A percentile compares a stretch with the other conserved stretches of the same genome.
Evolutionary conservation across 2,113 vertebrate genomes (phyloP).

Genomic region (Barnardius zonarius): DNA sequence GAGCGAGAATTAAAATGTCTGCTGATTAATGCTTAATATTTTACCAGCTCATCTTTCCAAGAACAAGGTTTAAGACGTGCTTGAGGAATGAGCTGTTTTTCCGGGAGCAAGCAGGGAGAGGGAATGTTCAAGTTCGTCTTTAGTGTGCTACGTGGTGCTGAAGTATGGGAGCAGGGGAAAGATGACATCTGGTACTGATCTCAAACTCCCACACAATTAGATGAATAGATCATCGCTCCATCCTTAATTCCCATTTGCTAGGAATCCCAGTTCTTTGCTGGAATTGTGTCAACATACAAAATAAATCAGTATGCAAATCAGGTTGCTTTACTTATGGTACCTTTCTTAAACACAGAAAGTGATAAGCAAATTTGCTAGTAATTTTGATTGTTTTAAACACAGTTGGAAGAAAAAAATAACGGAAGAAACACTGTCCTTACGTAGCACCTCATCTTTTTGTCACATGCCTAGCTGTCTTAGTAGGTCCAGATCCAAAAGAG

Average conservation of each 20-base stretch:
- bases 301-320: neutral
- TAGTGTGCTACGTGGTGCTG: neutral
- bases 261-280: slow-evolving; percentile 18
- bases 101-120: neutral
- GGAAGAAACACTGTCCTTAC: neutral
- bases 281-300: neutral
- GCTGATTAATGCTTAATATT: neutral
- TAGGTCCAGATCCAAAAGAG: neutral
- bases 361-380: neutral
- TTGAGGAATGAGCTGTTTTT: neutral
- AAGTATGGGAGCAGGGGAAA: neutral
- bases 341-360: neutral
- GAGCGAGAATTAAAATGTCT: neutral
- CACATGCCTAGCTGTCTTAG: neutral
- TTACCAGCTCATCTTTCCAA: slow-evolving; percentile 1
- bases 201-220: slow-evolving; percentile 24
- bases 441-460: neutral
- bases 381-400: neutral
- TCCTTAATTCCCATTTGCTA: slow-evolving; percentile 27
- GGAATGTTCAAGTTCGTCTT: neutral
- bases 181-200: slow-evolving; percentile 45
- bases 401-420: neutral
- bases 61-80: neutral
- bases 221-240: neutral
- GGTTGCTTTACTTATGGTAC: neutral